A percentile compares a stretch with the other conserved stretches of the same genome.
phyloP scores from a whole-genome alignment of 35 echinoderm and acorn worm species.

The Ophiothrix spiculata region DNA sequence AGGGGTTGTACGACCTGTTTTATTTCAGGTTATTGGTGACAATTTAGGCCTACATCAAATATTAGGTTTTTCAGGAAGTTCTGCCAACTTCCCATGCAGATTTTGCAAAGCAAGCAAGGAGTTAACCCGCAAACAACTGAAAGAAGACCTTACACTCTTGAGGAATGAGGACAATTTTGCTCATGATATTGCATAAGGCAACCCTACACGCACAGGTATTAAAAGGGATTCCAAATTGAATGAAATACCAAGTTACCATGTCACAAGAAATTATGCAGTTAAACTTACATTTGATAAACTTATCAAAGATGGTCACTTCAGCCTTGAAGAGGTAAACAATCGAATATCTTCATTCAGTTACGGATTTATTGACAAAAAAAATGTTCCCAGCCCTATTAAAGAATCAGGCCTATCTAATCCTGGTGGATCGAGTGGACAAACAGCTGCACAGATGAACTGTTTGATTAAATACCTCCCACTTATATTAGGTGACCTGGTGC shows the following conservation, averaged over 20 bases:
- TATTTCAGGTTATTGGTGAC: constrained; percentile 54
- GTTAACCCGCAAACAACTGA: neutral
- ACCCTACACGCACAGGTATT: neutral
- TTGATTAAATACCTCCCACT: constrained; percentile 39
- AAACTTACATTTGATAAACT: neutral
- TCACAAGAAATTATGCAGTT: neutral
- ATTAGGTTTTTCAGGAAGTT: constrained; percentile 33
- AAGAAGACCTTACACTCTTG: neutral
- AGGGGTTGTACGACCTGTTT: constrained; percentile 13
- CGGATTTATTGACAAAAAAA: constrained; percentile 34
- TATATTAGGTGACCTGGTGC: constrained; percentile 29
- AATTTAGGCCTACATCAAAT: constrained; percentile 32
- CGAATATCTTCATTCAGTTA: constrained; percentile 30
- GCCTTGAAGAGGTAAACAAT: constrained; percentile 14
- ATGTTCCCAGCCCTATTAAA: constrained; percentile 17
- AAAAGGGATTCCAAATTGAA: too few species aligned
- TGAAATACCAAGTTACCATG: too few species aligned
- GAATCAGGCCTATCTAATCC: neutral
- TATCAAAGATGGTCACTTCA: neutral
- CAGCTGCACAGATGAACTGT: constrained; percentile 33
- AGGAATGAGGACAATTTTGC: neutral
- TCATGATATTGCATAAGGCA: neutral
- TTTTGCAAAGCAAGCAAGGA: neutral
- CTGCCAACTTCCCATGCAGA: neutral
- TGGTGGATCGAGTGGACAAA: constrained; percentile 36